Conservation (phyloP, 2,113 vertebrate species). For the Platysternon megacephalum region DNA sequence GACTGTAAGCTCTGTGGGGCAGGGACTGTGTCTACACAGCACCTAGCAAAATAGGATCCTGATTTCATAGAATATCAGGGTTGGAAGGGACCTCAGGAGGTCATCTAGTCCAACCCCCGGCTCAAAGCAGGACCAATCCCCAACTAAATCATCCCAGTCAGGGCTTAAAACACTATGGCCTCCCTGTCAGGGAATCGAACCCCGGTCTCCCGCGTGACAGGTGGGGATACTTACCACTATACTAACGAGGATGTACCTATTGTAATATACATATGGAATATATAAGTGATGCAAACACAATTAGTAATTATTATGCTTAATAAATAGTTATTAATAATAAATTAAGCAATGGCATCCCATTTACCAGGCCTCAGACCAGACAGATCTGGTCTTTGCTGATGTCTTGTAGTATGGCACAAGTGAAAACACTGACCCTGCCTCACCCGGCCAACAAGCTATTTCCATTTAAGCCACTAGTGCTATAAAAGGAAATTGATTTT, state of each 20-base stretch:
- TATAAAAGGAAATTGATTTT: constrained; percentile 38
- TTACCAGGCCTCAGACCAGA: neutral
- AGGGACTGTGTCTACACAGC: neutral
- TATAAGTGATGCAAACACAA: neutral
- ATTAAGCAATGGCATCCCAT: neutral
- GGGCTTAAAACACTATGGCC: neutral
- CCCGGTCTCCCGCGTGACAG: rapidly evolving
- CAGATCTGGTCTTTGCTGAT: neutral
- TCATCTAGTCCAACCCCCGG: too few relatives aligned
- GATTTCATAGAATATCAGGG: neutral
- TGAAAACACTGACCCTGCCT: neutral
- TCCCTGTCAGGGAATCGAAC: constrained; percentile 12
- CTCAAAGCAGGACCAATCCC: too few relatives aligned
- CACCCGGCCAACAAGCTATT: neutral
- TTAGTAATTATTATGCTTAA: neutral
- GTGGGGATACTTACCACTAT: neutral
- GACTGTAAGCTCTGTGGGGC: neutral
- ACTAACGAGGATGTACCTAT: neutral
- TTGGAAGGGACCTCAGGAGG: too few relatives aligned
- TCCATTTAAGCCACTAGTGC: neutral
- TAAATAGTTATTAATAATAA: neutral
- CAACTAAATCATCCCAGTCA: too few relatives aligned
- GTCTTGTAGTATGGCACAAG: neutral
- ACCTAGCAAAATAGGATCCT: rapidly evolving
- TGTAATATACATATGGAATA: neutral